Evolutionary conservation across 2,888 invertebrate species (phyloP), one percentile per base, ranked within the genome.

Genomic region (Neocrepidodera transversa): DNA sequence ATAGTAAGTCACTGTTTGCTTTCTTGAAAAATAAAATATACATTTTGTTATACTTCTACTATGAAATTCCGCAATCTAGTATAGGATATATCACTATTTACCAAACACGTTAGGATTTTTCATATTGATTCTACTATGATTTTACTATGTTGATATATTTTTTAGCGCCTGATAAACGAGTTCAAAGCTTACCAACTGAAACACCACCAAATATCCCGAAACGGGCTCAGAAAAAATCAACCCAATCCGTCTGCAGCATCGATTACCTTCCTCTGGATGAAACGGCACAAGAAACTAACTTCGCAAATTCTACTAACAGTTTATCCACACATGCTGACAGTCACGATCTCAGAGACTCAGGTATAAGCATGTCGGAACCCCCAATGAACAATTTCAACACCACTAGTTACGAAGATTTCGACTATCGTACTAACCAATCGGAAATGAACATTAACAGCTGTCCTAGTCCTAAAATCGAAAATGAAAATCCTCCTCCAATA

Each of bases 81-180:
- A n/a, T n/a, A n/a, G n/a, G n/a, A n/a, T n/a, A n/a, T n/a, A n/a
- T n/a, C n/a, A n/a, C n/a, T n/a, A n/a, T n/a, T n/a, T n/a, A n/a
- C n/a, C n/a, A n/a, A n/a, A n/a, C n/a, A n/a, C n/a, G n/a, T n/a
- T n/a, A n/a, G n/a, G n/a, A n/a, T n/a, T n/a, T n/a, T n/a, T n/a
- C n/a, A n/a, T n/a, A n/a, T n/a, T n/a, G n/a, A n/a, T n/a, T n/a
- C n/a, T n/a, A n/a, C n/a, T n/a, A n/a, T n/a, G n/a, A n/a, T n/a
- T n/a, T n/a, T n/a, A n/a, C n/a, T n/a, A n/a, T n/a, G n/a, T n/a
- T n/a, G n/a, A n/a, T 23, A 18, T 30, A 16, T 51, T 35, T 70
- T 76, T 23, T 62, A 84, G 84, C 84, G 14, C 84, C 84, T 1
- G 86, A 86, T 64, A 86, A 85, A 70, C 78, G 84, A n/a, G 74